Conservation (phyloP, 1,140 invertebrate genomes). For the Drosophila serrata region DNA sequence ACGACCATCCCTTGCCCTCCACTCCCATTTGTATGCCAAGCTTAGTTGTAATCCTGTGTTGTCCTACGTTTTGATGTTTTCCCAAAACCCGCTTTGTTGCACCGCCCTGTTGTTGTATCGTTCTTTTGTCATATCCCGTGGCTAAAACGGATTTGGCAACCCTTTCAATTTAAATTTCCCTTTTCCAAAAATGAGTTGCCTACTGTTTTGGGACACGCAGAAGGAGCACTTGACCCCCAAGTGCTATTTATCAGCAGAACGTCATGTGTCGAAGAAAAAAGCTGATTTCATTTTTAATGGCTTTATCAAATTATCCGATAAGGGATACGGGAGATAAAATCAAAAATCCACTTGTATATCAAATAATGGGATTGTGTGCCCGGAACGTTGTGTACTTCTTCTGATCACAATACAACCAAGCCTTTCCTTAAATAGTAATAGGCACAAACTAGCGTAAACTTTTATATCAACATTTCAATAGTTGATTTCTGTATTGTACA, state of each 20-base stretch:
- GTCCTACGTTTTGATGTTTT: slow-evolving; percentile 54
- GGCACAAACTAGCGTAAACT: neutral
- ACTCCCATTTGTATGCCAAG: neutral
- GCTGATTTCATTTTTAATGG: slow-evolving; percentile 1
- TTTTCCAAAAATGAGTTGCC: slow-evolving; percentile 17
- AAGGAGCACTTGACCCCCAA: slow-evolving; percentile 13
- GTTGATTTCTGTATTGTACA: too few relatives aligned
- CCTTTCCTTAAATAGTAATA: neutral
- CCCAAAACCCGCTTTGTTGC: slow-evolving; percentile 66
- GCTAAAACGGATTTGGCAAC: slow-evolving; percentile 62
- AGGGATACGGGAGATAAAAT: neutral
- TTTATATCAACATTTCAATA: neutral
- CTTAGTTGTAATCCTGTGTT: slow-evolving; percentile 65
- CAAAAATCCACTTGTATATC: neutral
- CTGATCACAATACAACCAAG: neutral
- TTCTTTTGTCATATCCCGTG: slow-evolving; percentile 46
- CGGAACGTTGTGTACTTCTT: neutral
- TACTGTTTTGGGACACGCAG: slow-evolving; percentile 24
- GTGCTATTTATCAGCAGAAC: neutral
- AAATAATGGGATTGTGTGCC: too few relatives aligned
- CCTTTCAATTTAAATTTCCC: slow-evolving; percentile 4
- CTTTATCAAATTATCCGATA: slow-evolving; percentile 30
- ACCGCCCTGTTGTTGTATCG: slow-evolving; percentile 50
- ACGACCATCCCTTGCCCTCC: slow-evolving; percentile 11
- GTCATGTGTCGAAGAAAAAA: slow-evolving; percentile 22